Evolutionary conservation across 2,113 vertebrate species (phyloP).

Genomic region (Trogon surrucura): DNA sequence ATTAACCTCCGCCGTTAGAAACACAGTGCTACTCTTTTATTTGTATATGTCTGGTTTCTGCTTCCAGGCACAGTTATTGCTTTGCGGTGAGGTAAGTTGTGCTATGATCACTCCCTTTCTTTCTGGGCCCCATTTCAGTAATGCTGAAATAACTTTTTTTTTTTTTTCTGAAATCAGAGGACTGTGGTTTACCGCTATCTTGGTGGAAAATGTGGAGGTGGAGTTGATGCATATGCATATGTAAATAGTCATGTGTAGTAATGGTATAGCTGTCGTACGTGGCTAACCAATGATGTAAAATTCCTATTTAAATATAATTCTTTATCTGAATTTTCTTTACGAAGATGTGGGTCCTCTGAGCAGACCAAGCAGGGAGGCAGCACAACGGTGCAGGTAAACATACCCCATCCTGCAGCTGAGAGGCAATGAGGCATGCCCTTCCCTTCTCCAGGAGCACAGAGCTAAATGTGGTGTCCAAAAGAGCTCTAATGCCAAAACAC

Average conservation of each 20-base stretch:
- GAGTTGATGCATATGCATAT: rapidly evolving
- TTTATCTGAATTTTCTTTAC: background rate
- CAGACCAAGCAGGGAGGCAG: background rate
- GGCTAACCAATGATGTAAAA: background rate
- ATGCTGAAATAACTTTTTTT: background rate
- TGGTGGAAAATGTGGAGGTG: background rate
- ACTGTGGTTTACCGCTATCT: background rate
- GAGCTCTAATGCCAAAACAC: background rate
- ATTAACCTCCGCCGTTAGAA: background rate
- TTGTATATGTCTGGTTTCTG: background rate
- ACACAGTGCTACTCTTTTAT: background rate
- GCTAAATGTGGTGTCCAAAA: background rate
- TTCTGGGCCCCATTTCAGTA: background rate
- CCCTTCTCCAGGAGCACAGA: background rate
- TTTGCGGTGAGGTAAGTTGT: background rate
- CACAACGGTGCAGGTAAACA: background rate
- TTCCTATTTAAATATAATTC: background rate
- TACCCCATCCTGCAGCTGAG: background rate
- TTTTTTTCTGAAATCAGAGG: background rate
- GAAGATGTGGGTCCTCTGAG: background rate
- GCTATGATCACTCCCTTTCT: background rate
- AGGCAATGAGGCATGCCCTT: background rate
- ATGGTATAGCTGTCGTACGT: background rate
- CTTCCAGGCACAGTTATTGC: background rate
- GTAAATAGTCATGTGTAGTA: background rate